Conservation (phyloP, 2,113 vertebrate species). For the Mungos mungo region DNA sequence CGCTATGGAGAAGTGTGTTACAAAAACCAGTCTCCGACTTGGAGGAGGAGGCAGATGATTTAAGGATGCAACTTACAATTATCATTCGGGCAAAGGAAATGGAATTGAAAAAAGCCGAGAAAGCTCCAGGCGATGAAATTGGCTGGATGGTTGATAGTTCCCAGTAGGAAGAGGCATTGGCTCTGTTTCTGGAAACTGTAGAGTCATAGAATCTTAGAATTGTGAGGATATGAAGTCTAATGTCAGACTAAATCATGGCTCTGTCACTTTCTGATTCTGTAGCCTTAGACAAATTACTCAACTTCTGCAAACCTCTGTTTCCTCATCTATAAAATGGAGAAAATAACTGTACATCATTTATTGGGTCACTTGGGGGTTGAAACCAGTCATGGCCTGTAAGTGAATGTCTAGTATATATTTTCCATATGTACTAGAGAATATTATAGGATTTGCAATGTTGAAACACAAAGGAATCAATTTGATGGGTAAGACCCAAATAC, state of each 20-base stretch:
- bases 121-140: constrained; percentile 58
- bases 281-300: neutral
- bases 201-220: neutral
- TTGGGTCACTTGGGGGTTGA: neutral
- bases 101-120: constrained; percentile 33
- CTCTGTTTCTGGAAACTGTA: constrained; percentile 45
- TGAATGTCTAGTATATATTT: neutral
- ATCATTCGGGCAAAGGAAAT: constrained; percentile 38
- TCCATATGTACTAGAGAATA: neutral
- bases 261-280: neutral
- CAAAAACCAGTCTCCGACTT: constrained; percentile 18
- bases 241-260: neutral
- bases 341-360: neutral
- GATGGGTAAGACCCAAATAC: neutral
- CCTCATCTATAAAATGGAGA: neutral
- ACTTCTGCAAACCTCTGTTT: constrained; percentile 4
- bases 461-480: neutral
- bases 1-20: neutral
- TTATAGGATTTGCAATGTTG: neutral
- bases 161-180: constrained; percentile 36
- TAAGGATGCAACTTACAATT: constrained; percentile 33
- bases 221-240: neutral
- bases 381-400: neutral
- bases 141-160: constrained; percentile 53
- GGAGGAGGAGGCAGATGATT: constrained; percentile 19